Evolutionary conservation across 1,140 invertebrate species (phyloP), one percentile per base, ranked within the genome.

Genomic region (Amyelois transitella): DNA sequence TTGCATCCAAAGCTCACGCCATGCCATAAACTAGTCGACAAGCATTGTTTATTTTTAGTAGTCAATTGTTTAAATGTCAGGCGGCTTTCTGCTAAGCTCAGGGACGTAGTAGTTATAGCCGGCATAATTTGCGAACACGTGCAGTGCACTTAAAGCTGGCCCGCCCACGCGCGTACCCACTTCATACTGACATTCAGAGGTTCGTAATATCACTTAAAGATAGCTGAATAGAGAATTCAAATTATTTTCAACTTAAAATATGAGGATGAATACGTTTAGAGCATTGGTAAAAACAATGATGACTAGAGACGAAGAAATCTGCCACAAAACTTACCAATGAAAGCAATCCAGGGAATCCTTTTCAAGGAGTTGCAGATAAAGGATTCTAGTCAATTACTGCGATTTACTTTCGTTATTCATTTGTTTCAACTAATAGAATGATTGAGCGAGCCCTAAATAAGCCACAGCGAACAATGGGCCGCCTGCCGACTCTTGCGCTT

Each of bases 401-500:
- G 32, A 14, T 38, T 38, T 38, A 38, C 32, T 38, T 38, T 14
- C 32, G 32, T 38, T 38, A 38, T 38, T 38, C 1, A 38, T 38
- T 38, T 38, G n/a, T 38, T 38, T 38, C 1, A 14, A 14, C n/a
- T 38, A 38, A 38, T 38, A 14, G 32, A 14, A 38, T 38, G 32
- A 38, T 14, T 38, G 32, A 38, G 32, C 32, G 32, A 38, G 25
- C 17, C n/a, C 32, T 38, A 38, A 38, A 38, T 38, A 38, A 38
- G 17, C 12, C 32, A 8, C n/a, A 38, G n/a, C n/a, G n/a, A 38
- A 38, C 32, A 38, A 38, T 38, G n/a, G 32, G 32, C 32, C 32
- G 12, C 32, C 20, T 32, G 49, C 28, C 38, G 22, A 43, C 21
- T 38, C 54, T 51, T 61, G 32, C 63, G 44, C 54, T 59, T 45